These are phyloP conservation scores for Rhopalosiphum maidis DNA, from an alignment of 1,140 invertebrate species.

Conservation along the genomic window DNA sequence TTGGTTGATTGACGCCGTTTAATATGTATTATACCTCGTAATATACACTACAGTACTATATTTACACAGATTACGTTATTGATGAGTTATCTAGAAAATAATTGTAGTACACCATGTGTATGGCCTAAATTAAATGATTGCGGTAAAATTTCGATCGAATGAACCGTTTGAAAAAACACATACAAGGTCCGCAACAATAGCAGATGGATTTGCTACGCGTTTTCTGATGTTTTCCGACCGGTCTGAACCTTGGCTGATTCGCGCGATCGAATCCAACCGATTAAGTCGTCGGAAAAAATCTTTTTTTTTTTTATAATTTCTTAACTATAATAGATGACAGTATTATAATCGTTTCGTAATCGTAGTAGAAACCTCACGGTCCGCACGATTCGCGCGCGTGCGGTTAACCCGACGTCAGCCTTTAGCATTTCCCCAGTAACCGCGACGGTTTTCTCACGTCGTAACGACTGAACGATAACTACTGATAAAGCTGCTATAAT, in stretches of 20 bases:
- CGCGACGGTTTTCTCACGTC: background rate
- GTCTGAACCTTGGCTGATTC: background rate
- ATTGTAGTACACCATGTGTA: too few species aligned
- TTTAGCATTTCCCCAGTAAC: background rate
- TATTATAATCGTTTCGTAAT: slow-evolving; percentile 13
- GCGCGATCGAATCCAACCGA: background rate
- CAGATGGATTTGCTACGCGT: background rate
- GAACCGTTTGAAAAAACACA: background rate
- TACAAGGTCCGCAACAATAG: background rate
- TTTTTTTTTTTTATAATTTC: background rate
- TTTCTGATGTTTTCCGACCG: background rate
- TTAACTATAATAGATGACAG: background rate
- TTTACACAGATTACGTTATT: background rate
- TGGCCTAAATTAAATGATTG: background rate
- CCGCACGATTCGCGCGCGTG: background rate
- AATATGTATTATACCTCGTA: background rate
- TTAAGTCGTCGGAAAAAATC: background rate
- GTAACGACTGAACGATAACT: background rate
- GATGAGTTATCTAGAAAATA: background rate
- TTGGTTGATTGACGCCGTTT: background rate
- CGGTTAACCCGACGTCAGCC: background rate
- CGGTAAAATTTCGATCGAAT: background rate
- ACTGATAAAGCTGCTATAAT: too few species aligned
- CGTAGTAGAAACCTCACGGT: background rate
- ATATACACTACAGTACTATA: too few species aligned